Percentiles rank a stretch among this genome's conserved stretches.
Conservation (phyloP, 2,888 invertebrate genomes). For the Bruchidius siliquastri region DNA sequence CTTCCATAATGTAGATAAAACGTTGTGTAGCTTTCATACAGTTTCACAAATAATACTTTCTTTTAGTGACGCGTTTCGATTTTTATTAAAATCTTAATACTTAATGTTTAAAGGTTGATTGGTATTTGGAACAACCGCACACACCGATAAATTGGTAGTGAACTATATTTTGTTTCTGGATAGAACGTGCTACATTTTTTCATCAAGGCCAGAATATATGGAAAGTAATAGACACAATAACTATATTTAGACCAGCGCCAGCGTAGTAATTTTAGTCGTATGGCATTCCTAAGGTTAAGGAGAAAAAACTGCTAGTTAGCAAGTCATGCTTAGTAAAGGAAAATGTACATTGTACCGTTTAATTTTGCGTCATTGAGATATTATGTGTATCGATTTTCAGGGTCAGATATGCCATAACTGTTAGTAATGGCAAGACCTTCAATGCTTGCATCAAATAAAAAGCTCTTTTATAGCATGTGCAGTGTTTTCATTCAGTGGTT, state of each 20-base stretch:
- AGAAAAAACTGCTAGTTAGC: background rate
- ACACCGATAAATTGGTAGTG: too few relatives aligned
- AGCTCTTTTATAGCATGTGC: background rate
- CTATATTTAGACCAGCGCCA: background rate
- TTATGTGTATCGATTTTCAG: background rate
- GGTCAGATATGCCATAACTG: background rate
- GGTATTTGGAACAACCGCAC: background rate
- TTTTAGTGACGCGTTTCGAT: too few relatives aligned
- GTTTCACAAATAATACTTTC: too few relatives aligned
- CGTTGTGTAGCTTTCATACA: too few relatives aligned
- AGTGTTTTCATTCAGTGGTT: too few relatives aligned
- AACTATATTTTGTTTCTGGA: background rate
- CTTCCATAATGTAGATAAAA: too few relatives aligned
- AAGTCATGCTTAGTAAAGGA: background rate
- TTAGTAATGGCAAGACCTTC: background rate
- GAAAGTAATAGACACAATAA: background rate
- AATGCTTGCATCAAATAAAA: background rate
- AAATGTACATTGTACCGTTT: background rate
- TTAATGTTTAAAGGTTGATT: slow-evolving; percentile 2
- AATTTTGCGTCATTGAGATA: background rate
- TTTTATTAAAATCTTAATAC: too few relatives aligned
- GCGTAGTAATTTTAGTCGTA: background rate
- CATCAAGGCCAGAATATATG: background rate
- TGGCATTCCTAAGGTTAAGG: background rate
- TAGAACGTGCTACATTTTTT: background rate